A percentile compares a stretch with the other conserved stretches of the same genome.
These are phyloP conservation scores for Schizopygopsis malacanthus DNA, from an alignment of 2,797 vertebrate species.

Conservation along the genomic window DNA sequence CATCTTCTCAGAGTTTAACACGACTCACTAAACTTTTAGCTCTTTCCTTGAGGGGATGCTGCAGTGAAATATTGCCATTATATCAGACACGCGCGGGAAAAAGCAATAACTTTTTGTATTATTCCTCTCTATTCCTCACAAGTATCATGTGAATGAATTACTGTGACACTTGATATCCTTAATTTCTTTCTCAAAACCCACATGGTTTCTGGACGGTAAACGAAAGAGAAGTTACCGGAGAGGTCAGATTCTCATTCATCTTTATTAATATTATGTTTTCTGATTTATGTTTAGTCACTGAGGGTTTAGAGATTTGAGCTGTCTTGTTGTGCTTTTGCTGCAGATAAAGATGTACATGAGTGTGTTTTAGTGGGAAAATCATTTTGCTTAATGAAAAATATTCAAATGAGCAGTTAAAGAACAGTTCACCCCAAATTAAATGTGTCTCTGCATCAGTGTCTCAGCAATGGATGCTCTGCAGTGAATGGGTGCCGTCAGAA, in stretches of 20 bases:
- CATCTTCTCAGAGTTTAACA: slow-evolving; percentile 9
- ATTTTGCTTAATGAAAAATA: too few relatives aligned
- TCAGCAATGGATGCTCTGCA: too few relatives aligned
- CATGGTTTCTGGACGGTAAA: neutral
- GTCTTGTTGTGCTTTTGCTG: neutral
- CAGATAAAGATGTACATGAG: too few relatives aligned
- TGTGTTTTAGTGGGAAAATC: neutral
- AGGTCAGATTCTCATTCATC: neutral
- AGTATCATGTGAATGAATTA: slow-evolving; percentile 4
- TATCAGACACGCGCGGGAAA: neutral
- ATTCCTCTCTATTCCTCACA: neutral
- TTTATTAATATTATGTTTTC: neutral
- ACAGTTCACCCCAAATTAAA: neutral
- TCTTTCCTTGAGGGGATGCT: neutral
- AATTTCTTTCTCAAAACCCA: neutral
- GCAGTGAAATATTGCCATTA: neutral
- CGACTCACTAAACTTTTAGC: neutral
- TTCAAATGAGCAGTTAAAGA: too few relatives aligned
- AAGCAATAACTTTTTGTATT: neutral
- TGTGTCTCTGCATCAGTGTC: too few relatives aligned
- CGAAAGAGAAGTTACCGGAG: neutral
- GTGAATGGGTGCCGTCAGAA: neutral
- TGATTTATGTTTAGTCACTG: neutral
- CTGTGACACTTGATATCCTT: slow-evolving; percentile 1
- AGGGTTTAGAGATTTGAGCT: neutral